Evolutionary conservation across 2,113 vertebrate genomes (phyloP).

Genomic region (Poeciliopsis retropinna): DNA sequence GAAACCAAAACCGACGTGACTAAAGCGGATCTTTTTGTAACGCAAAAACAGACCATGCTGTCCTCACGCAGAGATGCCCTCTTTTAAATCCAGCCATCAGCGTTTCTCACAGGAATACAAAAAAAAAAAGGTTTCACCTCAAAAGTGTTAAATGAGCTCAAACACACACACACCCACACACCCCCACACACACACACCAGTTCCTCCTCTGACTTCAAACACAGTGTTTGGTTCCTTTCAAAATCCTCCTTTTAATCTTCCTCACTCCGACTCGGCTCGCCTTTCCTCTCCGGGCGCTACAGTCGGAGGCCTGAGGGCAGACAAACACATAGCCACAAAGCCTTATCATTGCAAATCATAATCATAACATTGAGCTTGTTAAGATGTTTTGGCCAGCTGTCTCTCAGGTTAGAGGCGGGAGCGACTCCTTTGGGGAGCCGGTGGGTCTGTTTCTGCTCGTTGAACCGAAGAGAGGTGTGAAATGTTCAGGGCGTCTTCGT

Average conservation of each 20-base stretch:
- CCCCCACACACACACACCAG: neutral
- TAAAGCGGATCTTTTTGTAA: neutral
- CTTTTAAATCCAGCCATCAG: slow-evolving; percentile 9
- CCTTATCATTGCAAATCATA: slow-evolving; percentile 56
- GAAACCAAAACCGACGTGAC: neutral
- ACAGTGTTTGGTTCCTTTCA: neutral
- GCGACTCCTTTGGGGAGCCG: slow-evolving; percentile 16
- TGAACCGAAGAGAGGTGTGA: slow-evolving; percentile 16
- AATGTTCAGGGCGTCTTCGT: neutral
- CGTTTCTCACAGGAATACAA: slow-evolving; percentile 7
- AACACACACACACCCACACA: neutral
- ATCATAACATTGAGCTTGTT: slow-evolving; percentile 61
- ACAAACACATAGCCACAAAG: slow-evolving; percentile 26
- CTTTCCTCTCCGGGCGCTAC: neutral
- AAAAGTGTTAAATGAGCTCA: neutral
- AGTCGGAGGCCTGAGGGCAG: slow-evolving; percentile 14
- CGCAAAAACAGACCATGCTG: neutral
- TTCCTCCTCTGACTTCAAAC: slow-evolving; percentile 26
- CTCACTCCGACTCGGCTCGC: neutral
- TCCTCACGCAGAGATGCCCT: slow-evolving; percentile 17
- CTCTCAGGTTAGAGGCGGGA: slow-evolving; percentile 34
- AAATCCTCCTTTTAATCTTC: slow-evolving; percentile 6
- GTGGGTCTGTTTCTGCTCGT: slow-evolving; percentile 13
- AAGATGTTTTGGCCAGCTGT: slow-evolving; percentile 55
- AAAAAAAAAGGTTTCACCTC: neutral